These are phyloP conservation scores for Bradypus variegatus DNA, from an alignment of 2,797 vertebrate genomes.

Conservation along the genomic window DNA sequence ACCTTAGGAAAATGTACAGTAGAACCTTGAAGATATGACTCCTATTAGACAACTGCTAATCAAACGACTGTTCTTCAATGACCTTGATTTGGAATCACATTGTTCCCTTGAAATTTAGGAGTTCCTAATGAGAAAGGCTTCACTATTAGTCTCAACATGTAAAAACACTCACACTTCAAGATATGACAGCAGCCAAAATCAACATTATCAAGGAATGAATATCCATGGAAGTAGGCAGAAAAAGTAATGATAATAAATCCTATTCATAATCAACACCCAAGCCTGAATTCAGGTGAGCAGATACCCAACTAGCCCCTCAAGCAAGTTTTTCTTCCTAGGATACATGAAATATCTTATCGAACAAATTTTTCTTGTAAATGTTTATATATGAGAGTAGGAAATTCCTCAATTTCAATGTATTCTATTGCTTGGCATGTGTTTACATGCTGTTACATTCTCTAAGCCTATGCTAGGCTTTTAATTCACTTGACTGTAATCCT, in stretches of 20 bases:
- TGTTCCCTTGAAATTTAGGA: constrained; percentile 28
- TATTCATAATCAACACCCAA: constrained; percentile 27
- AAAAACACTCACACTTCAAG: constrained; percentile 16
- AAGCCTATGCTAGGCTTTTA: constrained; percentile 54
- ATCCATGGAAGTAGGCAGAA: constrained; percentile 35
- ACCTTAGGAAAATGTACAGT: constrained; percentile 36
- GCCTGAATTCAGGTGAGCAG: background rate
- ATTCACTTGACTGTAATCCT: constrained; percentile 51
- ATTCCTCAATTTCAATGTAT: constrained; percentile 46
- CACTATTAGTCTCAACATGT: constrained; percentile 24
- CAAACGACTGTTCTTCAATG: background rate
- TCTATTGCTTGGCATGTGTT: constrained; percentile 50
- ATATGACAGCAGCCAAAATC: constrained; percentile 27
- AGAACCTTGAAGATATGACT: constrained; percentile 8
- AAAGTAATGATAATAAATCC: constrained; percentile 38
- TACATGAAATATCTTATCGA: constrained; percentile 36
- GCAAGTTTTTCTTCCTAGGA: constrained; percentile 26
- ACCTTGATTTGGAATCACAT: constrained; percentile 24
- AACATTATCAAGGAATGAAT: constrained; percentile 23
- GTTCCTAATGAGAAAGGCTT: constrained; percentile 44
- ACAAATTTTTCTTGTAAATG: constrained; percentile 25
- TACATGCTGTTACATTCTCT: constrained; percentile 57
- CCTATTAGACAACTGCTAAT: constrained; percentile 31
- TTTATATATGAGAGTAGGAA: constrained; percentile 41
- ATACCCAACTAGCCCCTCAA: constrained; percentile 4